phyloP scores from a whole-genome alignment of 2,113 vertebrate genomes.

The Phylloscopus whistleri region DNA sequence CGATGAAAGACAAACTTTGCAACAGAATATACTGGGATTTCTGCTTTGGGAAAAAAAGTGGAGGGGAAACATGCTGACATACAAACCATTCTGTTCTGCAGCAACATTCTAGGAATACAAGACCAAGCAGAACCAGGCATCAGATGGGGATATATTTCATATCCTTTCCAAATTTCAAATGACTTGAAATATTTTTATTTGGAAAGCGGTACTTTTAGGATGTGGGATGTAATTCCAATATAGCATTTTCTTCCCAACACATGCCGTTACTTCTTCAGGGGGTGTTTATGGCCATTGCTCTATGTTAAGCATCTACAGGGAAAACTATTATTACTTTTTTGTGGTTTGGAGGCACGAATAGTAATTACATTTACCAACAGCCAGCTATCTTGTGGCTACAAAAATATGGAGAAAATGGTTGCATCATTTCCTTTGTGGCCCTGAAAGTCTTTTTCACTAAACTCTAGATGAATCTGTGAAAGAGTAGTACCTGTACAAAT shows the following conservation, averaged over 20 bases:
- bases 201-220: neutral
- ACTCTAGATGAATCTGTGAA: neutral
- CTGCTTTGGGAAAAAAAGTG: neutral
- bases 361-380: constrained; percentile 34
- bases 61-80: neutral
- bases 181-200: neutral
- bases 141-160: neutral
- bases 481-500: neutral
- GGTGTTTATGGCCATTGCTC: neutral
- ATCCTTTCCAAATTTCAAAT: neutral
- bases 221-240: neutral
- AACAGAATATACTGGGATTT: neutral
- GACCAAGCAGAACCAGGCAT: neutral
- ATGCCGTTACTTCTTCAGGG: neutral
- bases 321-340: constrained; percentile 34
- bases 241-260: neutral
- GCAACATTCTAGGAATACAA: neutral
- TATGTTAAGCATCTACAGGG: constrained; percentile 4
- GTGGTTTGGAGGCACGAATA: neutral
- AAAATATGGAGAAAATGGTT: neutral
- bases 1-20: neutral
- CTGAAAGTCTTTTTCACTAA: constrained; percentile 28
- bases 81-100: neutral
- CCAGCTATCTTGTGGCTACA: constrained; percentile 32
- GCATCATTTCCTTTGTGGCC: constrained; percentile 52